phyloP scores from a whole-genome alignment of 2,113 vertebrate genomes.

The Drymodes brunneopygia region DNA sequence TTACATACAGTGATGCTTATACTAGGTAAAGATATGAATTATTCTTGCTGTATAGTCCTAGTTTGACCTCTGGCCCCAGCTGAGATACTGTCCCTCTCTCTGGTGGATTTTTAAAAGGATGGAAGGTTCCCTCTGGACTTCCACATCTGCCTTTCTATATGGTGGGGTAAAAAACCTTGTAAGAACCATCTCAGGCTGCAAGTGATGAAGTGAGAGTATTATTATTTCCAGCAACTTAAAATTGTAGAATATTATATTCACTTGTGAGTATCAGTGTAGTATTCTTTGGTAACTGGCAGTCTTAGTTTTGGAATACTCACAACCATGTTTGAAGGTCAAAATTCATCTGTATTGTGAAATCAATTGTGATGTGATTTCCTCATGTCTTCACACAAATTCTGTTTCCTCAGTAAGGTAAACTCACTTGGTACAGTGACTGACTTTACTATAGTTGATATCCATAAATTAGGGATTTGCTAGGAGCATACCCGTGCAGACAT shows the following conservation, averaged over 20 bases:
- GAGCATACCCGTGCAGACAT: not conserved
- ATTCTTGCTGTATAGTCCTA: fast-evolving
- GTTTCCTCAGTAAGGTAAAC: no score
- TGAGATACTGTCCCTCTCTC: not conserved
- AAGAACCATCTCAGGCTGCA: not conserved
- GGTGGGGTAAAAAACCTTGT: not conserved
- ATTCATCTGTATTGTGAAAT: not conserved
- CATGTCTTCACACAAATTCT: not conserved
- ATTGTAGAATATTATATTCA: not conserved
- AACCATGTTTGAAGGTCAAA: not conserved
- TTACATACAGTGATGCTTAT: not conserved
- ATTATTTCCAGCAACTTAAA: not conserved
- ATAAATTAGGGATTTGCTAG: not conserved
- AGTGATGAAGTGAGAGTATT: not conserved
- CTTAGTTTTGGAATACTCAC: not conserved
- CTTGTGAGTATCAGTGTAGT: not conserved
- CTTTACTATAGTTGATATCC: not conserved
- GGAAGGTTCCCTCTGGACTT: not conserved
- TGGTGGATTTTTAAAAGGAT: not conserved
- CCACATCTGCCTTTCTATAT: not conserved
- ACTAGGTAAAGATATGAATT: not conserved
- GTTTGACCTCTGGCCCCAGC: not conserved
- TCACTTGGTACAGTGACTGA: not conserved
- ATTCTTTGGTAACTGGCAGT: not conserved
- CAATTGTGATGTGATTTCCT: not conserved